Conservation (phyloP, 2,113 vertebrate species). For the Aix galericulata region DNA sequence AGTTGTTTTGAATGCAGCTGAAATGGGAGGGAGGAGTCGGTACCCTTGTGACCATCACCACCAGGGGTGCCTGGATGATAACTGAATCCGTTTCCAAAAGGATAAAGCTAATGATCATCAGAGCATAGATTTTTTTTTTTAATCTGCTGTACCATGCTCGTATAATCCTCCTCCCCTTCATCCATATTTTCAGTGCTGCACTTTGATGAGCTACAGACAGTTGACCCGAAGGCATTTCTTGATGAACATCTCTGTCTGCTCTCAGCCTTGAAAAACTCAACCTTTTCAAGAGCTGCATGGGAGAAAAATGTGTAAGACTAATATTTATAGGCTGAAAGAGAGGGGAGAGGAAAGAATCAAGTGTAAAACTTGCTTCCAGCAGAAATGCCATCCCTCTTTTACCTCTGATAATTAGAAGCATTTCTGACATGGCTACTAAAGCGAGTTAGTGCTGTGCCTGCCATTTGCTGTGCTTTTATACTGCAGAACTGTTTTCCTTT, state of each 20-base stretch:
- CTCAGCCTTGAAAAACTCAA: conserved; percentile 56
- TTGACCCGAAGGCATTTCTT: conserved; percentile 58
- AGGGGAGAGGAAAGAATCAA: neutral
- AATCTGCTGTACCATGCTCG: neutral
- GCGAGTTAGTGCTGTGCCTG: neutral
- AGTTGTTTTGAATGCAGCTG: neutral
- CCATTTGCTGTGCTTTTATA: conserved; percentile 12
- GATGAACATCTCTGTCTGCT: conserved; percentile 55
- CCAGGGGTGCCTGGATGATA: neutral
- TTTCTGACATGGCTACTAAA: conserved; percentile 48
- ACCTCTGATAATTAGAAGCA: conserved; percentile 46
- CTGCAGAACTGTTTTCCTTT: neutral
- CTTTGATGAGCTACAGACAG: conserved; percentile 23
- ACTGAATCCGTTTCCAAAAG: neutral
- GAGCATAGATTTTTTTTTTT: neutral
- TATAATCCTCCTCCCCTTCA: neutral
- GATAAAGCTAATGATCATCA: neutral
- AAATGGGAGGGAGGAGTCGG: neutral
- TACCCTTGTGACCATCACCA: neutral
- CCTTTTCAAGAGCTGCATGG: conserved; percentile 36
- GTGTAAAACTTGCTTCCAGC: conserved; percentile 65
- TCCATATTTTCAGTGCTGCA: neutral
- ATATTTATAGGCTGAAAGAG: conserved; percentile 46
- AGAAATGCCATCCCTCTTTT: conserved; percentile 54
- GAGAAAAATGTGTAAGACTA: conserved; percentile 44